Evolutionary conservation across 1,140 invertebrate species (phyloP), one percentile per base, ranked within the genome.

Genomic region (Lepidostoma basale): DNA sequence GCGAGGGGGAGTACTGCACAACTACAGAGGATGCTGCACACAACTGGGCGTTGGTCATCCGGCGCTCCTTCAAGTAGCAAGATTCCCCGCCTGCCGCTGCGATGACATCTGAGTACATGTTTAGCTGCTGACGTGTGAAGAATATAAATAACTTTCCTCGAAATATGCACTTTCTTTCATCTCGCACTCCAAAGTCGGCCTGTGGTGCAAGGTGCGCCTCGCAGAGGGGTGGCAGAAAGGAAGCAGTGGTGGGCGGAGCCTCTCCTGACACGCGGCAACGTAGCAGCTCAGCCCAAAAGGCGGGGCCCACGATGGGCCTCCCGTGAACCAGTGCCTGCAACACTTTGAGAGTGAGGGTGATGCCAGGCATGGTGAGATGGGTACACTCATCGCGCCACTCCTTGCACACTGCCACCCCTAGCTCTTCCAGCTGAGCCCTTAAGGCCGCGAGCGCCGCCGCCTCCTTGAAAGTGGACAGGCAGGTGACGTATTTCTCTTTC

Each of bases 301-400:
- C 77, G 12, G 83, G 77, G 8, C 81, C 86, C 0, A 92, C 89
- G 72, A 92, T 88, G 5, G 84, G 81, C 39, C 84, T 85, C 39
- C 83, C 81, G 62, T 86, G 82, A 1, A 88, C 81, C 69, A 92
- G 76, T 3, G 89, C 89, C 75, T 87, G 84, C 8, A 90, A 76
- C 23, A 90, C 85, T 81, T 91, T 91, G 1, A 89, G 82, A 9
- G 89, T 91, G 14, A 92, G 80, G 14, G 84, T 87, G 22, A 89
- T 83, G 18, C 82, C 82, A 40, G 85, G 83, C 85, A 91, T 90
- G 10, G 90, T 88, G 20, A 92, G 78, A 76, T 87, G 85, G 20
- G 82, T 78, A 73, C 88, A 89, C 30, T 78, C 70, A n/a, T 78
- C 67, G 69, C 80, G 79, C 83, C 83, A 81, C 58, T 83, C 75